phyloP scores from a whole-genome alignment of 1,140 invertebrate genomes.

The Lasaia peninsularis region DNA sequence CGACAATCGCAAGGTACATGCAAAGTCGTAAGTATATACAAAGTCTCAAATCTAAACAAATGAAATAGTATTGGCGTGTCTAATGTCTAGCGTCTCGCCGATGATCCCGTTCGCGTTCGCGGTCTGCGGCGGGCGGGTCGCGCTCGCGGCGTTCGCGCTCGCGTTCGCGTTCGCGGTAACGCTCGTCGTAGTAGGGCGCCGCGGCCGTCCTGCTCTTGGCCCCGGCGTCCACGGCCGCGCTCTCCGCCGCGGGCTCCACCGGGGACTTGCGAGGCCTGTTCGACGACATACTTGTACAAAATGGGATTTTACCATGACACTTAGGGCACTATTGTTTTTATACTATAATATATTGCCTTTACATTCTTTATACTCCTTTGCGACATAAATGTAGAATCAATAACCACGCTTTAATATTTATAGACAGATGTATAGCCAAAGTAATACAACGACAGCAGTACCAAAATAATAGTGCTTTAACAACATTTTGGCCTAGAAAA shows the following conservation, averaged over 20 bases:
- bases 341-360: too few species aligned
- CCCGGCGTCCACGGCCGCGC: slow-evolving; percentile 68
- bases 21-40: too few species aligned
- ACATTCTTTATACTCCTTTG: too few species aligned
- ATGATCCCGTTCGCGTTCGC: slow-evolving; percentile 83
- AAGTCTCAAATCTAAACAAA: too few species aligned
- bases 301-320: not conserved
- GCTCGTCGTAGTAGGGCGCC: slow-evolving; percentile 88
- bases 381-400: too few species aligned
- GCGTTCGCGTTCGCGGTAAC: slow-evolving; percentile 85
- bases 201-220: slow-evolving; percentile 80
- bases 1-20: too few species aligned
- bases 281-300: not conserved
- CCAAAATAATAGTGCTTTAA: too few species aligned
- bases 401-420: too few species aligned
- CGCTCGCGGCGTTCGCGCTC: slow-evolving; percentile 60
- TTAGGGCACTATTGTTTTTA: too few species aligned
- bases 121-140: slow-evolving; percentile 80
- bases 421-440: too few species aligned
- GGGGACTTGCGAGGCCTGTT: slow-evolving; percentile 80
- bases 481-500: too few species aligned
- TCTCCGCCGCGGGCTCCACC: slow-evolving; percentile 63
- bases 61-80: slow-evolving; percentile 3
- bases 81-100: slow-evolving; percentile 82
- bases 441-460: too few species aligned